Conservation (phyloP, 2,888 invertebrate species). For the Rambutsinella grinnellia region DNA sequence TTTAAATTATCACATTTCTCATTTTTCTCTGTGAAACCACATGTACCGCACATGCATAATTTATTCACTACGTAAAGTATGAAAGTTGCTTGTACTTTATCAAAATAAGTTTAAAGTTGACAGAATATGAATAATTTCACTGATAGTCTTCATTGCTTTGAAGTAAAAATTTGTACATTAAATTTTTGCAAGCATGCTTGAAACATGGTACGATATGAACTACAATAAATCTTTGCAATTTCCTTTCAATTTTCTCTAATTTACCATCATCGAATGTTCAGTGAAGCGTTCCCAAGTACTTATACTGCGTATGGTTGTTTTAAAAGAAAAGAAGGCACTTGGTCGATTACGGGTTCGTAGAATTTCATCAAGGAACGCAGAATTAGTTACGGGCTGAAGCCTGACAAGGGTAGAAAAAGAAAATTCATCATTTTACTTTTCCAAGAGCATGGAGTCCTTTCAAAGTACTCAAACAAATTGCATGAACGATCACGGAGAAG, state of each 20-base stretch:
- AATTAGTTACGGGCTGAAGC: neutral
- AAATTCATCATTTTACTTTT: conserved; percentile 20
- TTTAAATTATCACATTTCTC: too few relatives aligned
- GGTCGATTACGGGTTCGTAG: neutral
- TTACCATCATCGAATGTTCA: conserved; percentile 12
- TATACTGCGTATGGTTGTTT: neutral
- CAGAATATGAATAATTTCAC: neutral
- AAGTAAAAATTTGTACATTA: neutral
- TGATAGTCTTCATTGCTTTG: neutral
- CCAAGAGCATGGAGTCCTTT: neutral
- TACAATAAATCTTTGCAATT: conserved; percentile 13
- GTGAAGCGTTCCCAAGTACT: conserved; percentile 4
- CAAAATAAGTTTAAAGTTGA: conserved; percentile 6
- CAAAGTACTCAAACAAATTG: neutral
- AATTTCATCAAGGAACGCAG: neutral
- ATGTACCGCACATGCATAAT: too few relatives aligned
- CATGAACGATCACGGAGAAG: neutral
- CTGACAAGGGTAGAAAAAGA: neutral
- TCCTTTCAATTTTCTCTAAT: conserved; percentile 13
- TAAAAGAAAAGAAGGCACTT: neutral
- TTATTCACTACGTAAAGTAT: too few relatives aligned
- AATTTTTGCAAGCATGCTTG: neutral
- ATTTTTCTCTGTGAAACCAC: too few relatives aligned
- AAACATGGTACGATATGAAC: neutral
- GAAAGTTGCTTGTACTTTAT: too few relatives aligned